Evolutionary conservation across 2,797 vertebrate species (phyloP).

Genomic region (Melopsittacus undulatus): DNA sequence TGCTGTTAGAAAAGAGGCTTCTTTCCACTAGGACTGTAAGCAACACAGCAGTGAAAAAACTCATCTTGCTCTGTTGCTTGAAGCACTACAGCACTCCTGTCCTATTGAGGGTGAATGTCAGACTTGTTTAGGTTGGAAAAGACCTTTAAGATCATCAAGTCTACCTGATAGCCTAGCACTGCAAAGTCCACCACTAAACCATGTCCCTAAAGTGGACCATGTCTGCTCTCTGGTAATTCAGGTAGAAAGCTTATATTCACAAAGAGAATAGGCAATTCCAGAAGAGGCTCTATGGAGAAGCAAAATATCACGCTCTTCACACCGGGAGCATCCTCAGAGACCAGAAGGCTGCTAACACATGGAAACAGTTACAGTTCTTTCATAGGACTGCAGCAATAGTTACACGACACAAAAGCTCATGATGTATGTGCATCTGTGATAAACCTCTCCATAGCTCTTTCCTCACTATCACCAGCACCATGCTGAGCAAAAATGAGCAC

Average conservation of each 20-base stretch:
- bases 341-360: not conserved
- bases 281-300: not conserved
- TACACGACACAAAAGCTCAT: not conserved
- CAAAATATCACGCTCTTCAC: not conserved
- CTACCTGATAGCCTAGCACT: not conserved
- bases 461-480: not conserved
- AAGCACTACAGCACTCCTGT: not conserved
- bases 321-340: not conserved
- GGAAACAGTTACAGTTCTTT: not conserved
- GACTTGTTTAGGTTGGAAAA: not conserved
- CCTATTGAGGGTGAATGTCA: not conserved
- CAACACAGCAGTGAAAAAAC: not conserved
- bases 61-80: not conserved
- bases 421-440: rapidly evolving
- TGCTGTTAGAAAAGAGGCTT: not conserved
- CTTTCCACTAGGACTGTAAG: not conserved
- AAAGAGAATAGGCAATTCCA: not conserved
- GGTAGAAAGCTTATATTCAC: not conserved
- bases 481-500: not conserved
- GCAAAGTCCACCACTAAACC: not conserved
- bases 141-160: not conserved
- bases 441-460: not conserved
- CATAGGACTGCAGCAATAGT: not conserved
- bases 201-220: not conserved
- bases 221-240: not conserved